Percentiles rank a stretch among this genome's conserved stretches.
Evolutionary conservation across 2,797 vertebrate species (phyloP).

Genomic region (Phylloscopus collybita): DNA sequence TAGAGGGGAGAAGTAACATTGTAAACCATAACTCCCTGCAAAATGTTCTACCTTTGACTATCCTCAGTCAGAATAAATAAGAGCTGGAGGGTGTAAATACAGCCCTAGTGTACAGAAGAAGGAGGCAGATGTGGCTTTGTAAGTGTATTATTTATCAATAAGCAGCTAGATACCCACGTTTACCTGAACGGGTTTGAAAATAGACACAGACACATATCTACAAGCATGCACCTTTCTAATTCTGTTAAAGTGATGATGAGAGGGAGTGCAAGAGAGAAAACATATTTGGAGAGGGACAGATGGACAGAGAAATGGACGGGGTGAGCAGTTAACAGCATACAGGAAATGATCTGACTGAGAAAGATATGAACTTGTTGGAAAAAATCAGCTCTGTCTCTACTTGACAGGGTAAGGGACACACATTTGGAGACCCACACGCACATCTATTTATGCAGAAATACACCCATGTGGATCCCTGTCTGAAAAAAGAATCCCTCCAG

Average conservation of each 20-base stretch:
- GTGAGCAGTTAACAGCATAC: accelerated
- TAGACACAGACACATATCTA: background rate
- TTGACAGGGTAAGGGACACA: background rate
- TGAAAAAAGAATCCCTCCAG: background rate
- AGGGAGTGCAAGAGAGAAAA: background rate
- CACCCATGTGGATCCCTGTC: background rate
- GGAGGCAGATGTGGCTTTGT: background rate
- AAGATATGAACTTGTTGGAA: background rate
- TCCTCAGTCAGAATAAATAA: background rate
- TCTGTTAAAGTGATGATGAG: background rate
- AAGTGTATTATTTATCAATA: background rate
- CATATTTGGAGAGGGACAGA: background rate
- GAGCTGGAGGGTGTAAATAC: background rate
- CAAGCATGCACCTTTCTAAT: background rate
- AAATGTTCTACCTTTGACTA: background rate
- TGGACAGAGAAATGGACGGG: background rate
- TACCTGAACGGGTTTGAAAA: background rate
- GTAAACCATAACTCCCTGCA: background rate
- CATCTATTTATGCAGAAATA: background rate
- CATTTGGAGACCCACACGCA: accelerated
- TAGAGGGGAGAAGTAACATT: conserved; percentile 64
- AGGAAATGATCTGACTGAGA: background rate
- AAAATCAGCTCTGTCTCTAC: background rate
- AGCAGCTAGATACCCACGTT: accelerated
- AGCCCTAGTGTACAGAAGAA: background rate